Evolutionary conservation across 1,140 invertebrate species (phyloP).

Genomic region (Copidosoma floridanum): DNA sequence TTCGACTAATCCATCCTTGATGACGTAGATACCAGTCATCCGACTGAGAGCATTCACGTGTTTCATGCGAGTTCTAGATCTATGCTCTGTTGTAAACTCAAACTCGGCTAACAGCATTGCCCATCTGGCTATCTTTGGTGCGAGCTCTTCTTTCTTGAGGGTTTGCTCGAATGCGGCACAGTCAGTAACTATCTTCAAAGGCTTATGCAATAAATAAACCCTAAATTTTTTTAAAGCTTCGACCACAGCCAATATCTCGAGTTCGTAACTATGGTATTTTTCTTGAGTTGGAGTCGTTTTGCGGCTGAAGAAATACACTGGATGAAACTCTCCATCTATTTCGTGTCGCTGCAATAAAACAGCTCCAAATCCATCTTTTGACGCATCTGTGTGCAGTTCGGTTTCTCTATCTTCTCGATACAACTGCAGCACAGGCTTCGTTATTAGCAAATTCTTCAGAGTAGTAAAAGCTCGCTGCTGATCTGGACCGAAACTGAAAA

Average conservation of each 20-base stretch:
- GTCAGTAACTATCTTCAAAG: conserved; percentile 46
- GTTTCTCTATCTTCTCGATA: neutral
- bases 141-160: conserved; percentile 36
- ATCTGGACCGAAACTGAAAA: neutral
- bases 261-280: conserved; percentile 28
- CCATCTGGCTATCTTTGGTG: conserved; percentile 39
- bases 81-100: conserved; percentile 34
- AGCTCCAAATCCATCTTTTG: conserved; percentile 38
- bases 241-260: conserved; percentile 29
- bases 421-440: neutral
- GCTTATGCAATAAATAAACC: conserved; percentile 45
- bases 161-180: conserved; percentile 42
- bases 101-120: conserved; percentile 37
- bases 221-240: conserved; percentile 46
- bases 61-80: conserved; percentile 30
- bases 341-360: conserved; percentile 36
- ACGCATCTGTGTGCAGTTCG: conserved; percentile 8
- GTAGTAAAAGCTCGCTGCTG: neutral
- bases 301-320: conserved; percentile 24
- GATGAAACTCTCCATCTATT: conserved; percentile 24
- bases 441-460: neutral
- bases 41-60: conserved; percentile 42
- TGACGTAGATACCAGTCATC: conserved; percentile 17
- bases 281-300: conserved; percentile 19
- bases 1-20: neutral